phyloP scores from a whole-genome alignment of 2,888 invertebrate species.

The Heteromyza rotundicornis region DNA sequence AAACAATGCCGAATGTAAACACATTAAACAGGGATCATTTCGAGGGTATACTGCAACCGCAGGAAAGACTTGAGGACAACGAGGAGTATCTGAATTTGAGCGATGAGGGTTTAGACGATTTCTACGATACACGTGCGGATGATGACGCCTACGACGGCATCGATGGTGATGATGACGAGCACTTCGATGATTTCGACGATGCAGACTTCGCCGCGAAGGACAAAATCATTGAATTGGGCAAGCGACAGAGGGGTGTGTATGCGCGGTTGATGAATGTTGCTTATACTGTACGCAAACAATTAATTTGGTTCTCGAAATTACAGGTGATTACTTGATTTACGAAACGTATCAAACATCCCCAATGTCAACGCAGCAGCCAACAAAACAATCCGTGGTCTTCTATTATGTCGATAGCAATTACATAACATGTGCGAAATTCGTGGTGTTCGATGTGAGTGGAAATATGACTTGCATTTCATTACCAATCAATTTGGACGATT shows the following conservation, averaged over 20 bases:
- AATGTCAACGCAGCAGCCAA: conserved; percentile 26
- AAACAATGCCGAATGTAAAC: conserved; percentile 35
- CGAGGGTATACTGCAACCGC: conserved; percentile 38
- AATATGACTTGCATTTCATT: no score
- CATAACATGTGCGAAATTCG: conserved; percentile 51
- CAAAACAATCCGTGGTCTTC: conserved; percentile 48
- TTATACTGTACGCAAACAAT: no score
- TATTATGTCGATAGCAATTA: conserved; percentile 52
- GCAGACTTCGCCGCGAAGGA: conserved; percentile 36
- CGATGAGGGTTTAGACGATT: neutral
- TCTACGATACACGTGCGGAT: no score
- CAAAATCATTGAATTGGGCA: conserved; percentile 47
- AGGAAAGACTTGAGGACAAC: neutral
- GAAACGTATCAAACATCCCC: conserved; percentile 46
- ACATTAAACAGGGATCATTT: conserved; percentile 45
- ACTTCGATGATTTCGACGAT: neutral
- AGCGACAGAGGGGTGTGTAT: conserved; percentile 46
- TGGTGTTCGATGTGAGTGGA: conserved; percentile 49
- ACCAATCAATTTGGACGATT: neutral
- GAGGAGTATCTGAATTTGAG: neutral
- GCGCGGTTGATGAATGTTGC: neutral
- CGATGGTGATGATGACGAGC: conserved; percentile 9
- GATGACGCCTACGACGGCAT: no score
- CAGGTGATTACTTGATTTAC: conserved; percentile 49
- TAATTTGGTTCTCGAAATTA: neutral